A percentile compares a stretch with the other conserved stretches of the same genome.
Conservation (phyloP, 2,797 vertebrate genomes). For the Psittacula echo region DNA sequence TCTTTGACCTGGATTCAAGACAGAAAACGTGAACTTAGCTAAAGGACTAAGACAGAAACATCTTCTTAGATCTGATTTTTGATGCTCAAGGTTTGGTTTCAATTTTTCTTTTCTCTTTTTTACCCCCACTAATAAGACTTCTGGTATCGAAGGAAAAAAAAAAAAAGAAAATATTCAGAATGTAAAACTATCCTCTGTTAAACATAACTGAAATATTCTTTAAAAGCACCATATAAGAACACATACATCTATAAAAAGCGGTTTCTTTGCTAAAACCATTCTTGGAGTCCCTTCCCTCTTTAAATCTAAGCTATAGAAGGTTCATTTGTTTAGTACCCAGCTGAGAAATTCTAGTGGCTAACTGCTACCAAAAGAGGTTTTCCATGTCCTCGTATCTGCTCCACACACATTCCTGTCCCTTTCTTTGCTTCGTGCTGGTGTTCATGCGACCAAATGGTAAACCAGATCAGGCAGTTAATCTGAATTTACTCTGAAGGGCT, state of each 20-base stretch:
- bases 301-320: background rate
- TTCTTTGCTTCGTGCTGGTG: background rate
- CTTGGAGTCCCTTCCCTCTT: background rate
- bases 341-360: conserved; percentile 1
- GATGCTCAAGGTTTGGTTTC: conserved; percentile 1
- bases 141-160: background rate
- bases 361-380: background rate
- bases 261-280: conserved; percentile 9
- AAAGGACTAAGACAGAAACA: conserved; percentile 42
- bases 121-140: background rate
- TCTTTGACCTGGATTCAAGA: conserved; percentile 46
- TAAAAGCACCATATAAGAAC: background rate
- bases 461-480: background rate
- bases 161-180: conserved; percentile 10
- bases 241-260: background rate
- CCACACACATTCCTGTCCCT: background rate
- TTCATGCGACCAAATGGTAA: background rate
- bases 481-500: background rate
- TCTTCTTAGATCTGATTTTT: conserved; percentile 42
- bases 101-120: background rate
- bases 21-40: conserved; percentile 43
- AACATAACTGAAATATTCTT: conserved; percentile 20
- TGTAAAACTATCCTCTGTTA: conserved; percentile 4
- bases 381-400: background rate
- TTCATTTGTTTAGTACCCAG: conserved; percentile 46